phyloP scores from a whole-genome alignment of 92 coral and sea anemone genomes.

The Epizoanthus fatuus region DNA sequence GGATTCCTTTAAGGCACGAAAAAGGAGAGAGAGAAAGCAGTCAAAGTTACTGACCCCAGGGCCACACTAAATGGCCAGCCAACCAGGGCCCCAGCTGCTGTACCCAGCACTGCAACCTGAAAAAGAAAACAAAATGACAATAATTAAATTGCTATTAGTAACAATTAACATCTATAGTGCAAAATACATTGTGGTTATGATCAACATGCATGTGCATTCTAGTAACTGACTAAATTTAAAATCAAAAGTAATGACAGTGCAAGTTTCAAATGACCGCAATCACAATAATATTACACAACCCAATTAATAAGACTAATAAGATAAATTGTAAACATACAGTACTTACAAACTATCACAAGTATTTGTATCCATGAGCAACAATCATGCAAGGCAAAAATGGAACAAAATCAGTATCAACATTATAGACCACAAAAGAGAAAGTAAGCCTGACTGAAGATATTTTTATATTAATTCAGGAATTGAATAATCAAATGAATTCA shows the following conservation, averaged over 20 bases:
- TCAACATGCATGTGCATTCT: too few relatives aligned
- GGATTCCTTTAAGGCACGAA: not conserved
- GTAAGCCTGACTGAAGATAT: not conserved
- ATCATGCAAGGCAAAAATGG: not conserved
- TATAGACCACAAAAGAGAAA: not conserved
- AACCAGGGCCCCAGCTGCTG: conserved; percentile 93
- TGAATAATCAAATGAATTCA: too few relatives aligned
- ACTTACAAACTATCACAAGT: conserved; percentile 33
- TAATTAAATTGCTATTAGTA: too few relatives aligned
- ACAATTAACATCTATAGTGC: too few relatives aligned
- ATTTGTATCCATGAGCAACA: not conserved
- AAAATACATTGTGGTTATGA: too few relatives aligned
- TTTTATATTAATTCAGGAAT: too few relatives aligned
- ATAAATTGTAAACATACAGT: not conserved
- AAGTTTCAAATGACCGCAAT: not conserved
- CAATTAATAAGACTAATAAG: not conserved
- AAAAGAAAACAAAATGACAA: not conserved
- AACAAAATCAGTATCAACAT: not conserved
- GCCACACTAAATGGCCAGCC: conserved; percentile 99
- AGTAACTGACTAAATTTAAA: too few relatives aligned
- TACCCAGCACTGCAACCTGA: conserved; percentile 90
- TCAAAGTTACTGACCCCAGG: conserved; percentile 77
- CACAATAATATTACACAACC: not conserved
- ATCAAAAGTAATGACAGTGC: too few relatives aligned
- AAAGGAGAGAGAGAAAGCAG: not conserved